Percentiles rank a stretch among this genome's conserved stretches.
phyloP scores from a whole-genome alignment of 1,140 invertebrate genomes.

The Cotesia vestalis region DNA sequence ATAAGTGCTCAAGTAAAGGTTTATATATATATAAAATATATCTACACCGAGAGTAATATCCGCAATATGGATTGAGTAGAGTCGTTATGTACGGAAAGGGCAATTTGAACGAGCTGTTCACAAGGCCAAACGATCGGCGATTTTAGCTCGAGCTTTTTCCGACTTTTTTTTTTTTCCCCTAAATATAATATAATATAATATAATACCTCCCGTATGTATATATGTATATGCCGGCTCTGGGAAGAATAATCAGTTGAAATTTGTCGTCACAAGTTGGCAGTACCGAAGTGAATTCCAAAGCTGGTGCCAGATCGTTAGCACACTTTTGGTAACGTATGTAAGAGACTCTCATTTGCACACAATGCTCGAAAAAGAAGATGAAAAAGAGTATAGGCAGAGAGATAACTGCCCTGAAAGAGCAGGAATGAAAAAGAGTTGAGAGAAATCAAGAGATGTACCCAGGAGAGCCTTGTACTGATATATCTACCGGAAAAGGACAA shows the following conservation, averaged over 20 bases:
- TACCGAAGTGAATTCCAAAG: constrained; percentile 26
- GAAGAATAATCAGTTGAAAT: constrained; percentile 34
- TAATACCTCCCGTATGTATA: not conserved
- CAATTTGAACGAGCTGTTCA: constrained; percentile 26
- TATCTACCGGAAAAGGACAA: constrained; percentile 30
- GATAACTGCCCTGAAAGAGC: constrained; percentile 29
- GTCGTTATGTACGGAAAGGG: constrained; percentile 17
- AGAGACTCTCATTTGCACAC: constrained; percentile 7
- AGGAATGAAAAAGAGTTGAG: constrained; percentile 3
- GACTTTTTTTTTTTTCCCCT: not conserved
- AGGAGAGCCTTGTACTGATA: not conserved
- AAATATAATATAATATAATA: no score
- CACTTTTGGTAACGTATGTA: not conserved
- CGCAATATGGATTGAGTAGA: not conserved
- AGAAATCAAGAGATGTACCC: not conserved
- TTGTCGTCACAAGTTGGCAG: constrained; percentile 19
- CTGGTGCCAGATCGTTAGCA: constrained; percentile 30
- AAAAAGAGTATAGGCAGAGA: constrained; percentile 30
- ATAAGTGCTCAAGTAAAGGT: no score
- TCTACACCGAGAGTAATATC: not conserved
- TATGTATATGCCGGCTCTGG: constrained; percentile 1
- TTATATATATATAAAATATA: constrained; percentile 15
- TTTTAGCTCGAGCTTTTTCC: constrained; percentile 6
- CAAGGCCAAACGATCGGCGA: constrained; percentile 12
- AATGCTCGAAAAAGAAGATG: constrained; percentile 14